Evolutionary conservation across 1,140 invertebrate genomes (phyloP).

Genomic region (Nebria ingens): DNA sequence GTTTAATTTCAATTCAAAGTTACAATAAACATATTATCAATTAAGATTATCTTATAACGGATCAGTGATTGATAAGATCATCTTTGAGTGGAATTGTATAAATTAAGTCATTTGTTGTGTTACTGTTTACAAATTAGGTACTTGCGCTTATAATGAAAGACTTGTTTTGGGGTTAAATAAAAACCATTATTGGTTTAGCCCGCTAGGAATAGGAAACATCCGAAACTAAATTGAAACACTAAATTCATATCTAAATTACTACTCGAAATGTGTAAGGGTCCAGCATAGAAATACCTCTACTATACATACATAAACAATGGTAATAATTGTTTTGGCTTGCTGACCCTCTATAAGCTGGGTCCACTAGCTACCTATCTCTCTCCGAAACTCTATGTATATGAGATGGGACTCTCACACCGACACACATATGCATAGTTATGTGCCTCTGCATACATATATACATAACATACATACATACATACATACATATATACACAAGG

Average conservation of each 20-base stretch:
- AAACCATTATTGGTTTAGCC: background rate
- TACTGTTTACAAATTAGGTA: too few species aligned
- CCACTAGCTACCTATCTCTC: background rate
- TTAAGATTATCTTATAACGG: too few species aligned
- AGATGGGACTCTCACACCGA: background rate
- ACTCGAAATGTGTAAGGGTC: background rate
- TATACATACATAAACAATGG: constrained; percentile 1
- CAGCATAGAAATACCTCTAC: background rate
- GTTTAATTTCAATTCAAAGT: too few species aligned
- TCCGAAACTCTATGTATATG: background rate
- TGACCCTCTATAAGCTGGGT: constrained; percentile 2
- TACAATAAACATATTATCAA: too few species aligned
- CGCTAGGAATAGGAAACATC: background rate
- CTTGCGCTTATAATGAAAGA: too few species aligned
- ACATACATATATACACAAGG: background rate
- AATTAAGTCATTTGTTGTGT: too few species aligned
- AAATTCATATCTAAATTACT: background rate
- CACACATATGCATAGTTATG: too few species aligned
- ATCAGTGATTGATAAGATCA: too few species aligned
- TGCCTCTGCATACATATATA: too few species aligned
- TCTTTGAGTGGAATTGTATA: too few species aligned
- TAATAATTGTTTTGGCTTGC: constrained; percentile 2
- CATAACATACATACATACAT: too few species aligned
- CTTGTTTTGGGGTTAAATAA: too few species aligned
- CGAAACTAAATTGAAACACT: background rate